Base-by-base conservation (phyloP, 2,797 vertebrate genomes). In the Petrocephalus sullivani region DNA sequence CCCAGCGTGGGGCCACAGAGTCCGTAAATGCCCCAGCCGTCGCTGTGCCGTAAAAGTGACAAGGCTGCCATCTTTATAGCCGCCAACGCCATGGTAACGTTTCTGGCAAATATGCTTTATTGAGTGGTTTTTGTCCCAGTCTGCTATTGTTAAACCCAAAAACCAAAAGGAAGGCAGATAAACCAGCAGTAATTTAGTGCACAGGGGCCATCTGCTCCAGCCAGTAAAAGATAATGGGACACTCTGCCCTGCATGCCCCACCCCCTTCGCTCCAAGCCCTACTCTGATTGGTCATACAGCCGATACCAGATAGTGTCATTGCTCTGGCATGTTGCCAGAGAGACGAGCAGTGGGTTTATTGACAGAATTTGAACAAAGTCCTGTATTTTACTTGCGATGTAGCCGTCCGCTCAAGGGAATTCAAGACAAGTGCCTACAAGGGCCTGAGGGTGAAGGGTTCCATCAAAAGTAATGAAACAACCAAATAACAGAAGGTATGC, bases 121-220 rank as follows among this genome's bases (percentile, higher is more conserved):
- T 60, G 58, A 41, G 37, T 3, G 54, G 89, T 92, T 92, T 95
- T 95, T 95, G 94, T 95, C 90, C 90, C 91, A 91, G 85, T 86
- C 89, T 86, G 88, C 93, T 86, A 94, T 95, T 94, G 95, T 95
- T 93, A 92, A 92, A 88, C 85, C 89, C 93, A 93, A 94, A 93
- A 92, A 83, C 23, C 90, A 92, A 91, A 91, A 93, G 92, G 92
- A 94, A 92, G 91, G 90, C 91, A 88, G 71, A 78, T 49, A 82
- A 88, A 92, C 90, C 90, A 94, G 41, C 92, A 95, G 94, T 92
- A 89, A 91, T 89, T 86, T 88, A 91, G 89, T 90, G 91, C 90
- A 92, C 92, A 92, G 91, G 92, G 93, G 92, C 94, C 95, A 96
- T 96, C 95, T 96, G 95, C 91, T 93, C 89, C 87, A 90, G 91